phyloP scores from a whole-genome alignment of 2,113 vertebrate species.

The Craseonycteris thonglongyai region DNA sequence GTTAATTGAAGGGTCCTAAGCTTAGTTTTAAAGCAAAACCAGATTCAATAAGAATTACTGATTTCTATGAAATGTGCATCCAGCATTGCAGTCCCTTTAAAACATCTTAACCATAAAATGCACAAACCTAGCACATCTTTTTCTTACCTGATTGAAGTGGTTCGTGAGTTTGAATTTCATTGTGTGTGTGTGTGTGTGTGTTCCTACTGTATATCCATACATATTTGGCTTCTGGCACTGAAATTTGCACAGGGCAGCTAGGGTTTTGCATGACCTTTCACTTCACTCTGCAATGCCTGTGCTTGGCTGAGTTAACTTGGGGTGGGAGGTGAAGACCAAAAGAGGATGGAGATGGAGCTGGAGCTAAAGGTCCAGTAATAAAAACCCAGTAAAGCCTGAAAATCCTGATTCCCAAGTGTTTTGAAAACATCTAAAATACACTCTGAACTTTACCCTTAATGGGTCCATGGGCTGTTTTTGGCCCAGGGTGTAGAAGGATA shows the following conservation, averaged over 20 bases:
- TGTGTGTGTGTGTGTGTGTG: neutral
- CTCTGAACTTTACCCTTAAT: neutral
- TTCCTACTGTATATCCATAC: neutral
- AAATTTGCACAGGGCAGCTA: neutral
- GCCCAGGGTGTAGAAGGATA: neutral
- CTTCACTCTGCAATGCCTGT: neutral
- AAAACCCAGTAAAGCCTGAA: neutral
- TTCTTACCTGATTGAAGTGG: neutral
- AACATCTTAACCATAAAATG: neutral
- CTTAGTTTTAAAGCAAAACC: constrained; percentile 1
- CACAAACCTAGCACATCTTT: neutral
- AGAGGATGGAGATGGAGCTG: neutral
- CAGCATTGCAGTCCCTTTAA: neutral
- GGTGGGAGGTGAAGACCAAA: neutral
- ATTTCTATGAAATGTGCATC: neutral
- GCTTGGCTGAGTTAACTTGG: neutral
- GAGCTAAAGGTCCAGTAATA: neutral
- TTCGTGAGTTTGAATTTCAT: neutral
- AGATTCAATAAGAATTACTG: neutral
- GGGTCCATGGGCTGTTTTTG: neutral
- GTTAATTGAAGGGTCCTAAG: neutral
- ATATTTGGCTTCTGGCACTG: neutral
- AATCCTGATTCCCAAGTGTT: neutral
- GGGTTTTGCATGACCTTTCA: neutral
- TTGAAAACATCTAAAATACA: neutral